A percentile compares a stretch with the other conserved stretches of the same genome.
Conservation (phyloP, 2,113 vertebrate species). For the Paratilapia polleni region DNA sequence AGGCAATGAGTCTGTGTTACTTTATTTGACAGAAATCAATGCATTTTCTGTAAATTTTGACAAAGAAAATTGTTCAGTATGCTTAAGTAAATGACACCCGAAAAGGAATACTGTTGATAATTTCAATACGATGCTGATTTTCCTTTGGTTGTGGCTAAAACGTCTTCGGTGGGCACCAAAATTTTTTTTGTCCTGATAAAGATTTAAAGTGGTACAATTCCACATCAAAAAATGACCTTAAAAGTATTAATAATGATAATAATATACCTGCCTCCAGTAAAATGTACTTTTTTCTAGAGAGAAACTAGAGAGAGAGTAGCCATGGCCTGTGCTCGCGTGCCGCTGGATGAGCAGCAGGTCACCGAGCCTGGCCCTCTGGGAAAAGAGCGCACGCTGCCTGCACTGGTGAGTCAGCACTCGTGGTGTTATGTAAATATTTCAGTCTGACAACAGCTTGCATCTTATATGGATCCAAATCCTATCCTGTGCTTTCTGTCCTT, state of each 20-base stretch:
- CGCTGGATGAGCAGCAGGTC: slow-evolving; percentile 91
- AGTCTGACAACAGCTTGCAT: neutral
- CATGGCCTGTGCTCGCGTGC: slow-evolving; percentile 82
- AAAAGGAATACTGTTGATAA: too few relatives aligned
- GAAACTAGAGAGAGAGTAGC: slow-evolving; percentile 7
- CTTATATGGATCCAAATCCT: neutral
- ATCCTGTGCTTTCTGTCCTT: neutral
- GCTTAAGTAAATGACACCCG: too few relatives aligned
- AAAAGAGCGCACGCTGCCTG: slow-evolving; percentile 85
- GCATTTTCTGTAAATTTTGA: too few relatives aligned
- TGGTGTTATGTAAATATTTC: neutral
- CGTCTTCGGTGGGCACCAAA: too few relatives aligned
- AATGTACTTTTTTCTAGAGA: neutral
- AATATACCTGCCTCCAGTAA: neutral
- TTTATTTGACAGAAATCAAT: too few relatives aligned
- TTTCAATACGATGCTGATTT: too few relatives aligned
- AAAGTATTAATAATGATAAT: neutral
- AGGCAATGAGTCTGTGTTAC: too few relatives aligned
- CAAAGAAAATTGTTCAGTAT: too few relatives aligned
- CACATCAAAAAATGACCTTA: neutral
- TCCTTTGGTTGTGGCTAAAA: too few relatives aligned
- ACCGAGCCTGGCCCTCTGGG: slow-evolving; percentile 83
- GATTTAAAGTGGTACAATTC: neutral
- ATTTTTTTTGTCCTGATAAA: too few relatives aligned
- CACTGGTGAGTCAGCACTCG: slow-evolving; percentile 84